phyloP scores from a whole-genome alignment of 35 echinoderm and acorn worm genomes.

The Eucidaris tribuloides region DNA sequence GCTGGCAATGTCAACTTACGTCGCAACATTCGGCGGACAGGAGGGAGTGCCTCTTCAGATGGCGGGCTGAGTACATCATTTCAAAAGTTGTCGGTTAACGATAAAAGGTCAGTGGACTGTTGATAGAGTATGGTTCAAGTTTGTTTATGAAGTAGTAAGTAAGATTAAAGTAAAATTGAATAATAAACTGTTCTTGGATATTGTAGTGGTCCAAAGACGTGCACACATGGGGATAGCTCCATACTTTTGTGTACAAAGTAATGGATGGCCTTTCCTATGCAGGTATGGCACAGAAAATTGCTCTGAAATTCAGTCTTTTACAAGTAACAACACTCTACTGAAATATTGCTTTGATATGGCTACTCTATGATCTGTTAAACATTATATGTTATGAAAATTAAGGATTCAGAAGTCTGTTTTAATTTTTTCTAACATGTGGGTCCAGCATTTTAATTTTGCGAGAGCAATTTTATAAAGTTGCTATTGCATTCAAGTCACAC shows the following conservation, averaged over 20 bases:
- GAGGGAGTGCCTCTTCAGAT: slow-evolving; percentile 6
- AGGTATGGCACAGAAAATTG: too few species aligned
- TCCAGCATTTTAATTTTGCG: too few species aligned
- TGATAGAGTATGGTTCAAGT: background rate
- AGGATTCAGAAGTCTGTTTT: too few species aligned
- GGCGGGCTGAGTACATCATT: slow-evolving; percentile 51
- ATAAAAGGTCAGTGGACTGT: slow-evolving; percentile 39
- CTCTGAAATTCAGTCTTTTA: too few species aligned
- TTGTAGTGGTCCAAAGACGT: background rate
- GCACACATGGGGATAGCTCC: background rate
- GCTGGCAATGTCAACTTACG: slow-evolving; percentile 66
- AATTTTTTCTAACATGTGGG: too few species aligned
- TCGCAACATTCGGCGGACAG: slow-evolving; percentile 54
- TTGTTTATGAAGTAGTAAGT: background rate
- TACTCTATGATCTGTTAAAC: too few species aligned
- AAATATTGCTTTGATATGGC: too few species aligned
- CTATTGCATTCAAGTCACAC: too few species aligned
- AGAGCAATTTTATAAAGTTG: too few species aligned
- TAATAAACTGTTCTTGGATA: background rate
- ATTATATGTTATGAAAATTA: too few species aligned
- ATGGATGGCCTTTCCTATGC: too few species aligned
- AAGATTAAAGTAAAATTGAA: background rate
- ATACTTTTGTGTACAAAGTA: background rate
- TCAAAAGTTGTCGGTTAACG: slow-evolving; percentile 49
- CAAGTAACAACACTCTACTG: background rate